These are phyloP conservation scores for Urocolius indicus DNA, from an alignment of 2,113 vertebrate species.

Conservation along the genomic window DNA sequence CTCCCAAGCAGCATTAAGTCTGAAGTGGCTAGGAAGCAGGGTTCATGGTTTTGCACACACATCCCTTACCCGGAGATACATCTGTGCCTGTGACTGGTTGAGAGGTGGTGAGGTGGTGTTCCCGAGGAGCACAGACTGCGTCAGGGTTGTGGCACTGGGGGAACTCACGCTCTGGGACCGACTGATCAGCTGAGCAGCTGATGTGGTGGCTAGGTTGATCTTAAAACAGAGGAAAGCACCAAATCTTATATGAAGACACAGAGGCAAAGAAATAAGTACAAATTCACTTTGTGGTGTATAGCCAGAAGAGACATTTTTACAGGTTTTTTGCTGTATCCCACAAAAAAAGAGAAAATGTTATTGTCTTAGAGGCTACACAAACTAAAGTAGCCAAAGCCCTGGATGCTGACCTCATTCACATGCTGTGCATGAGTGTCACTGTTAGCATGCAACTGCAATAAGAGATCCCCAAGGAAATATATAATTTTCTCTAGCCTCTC, in stretches of 20 bases:
- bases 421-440: background rate
- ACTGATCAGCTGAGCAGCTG: conserved; percentile 82
- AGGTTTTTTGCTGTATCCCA: background rate
- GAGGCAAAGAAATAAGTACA: background rate
- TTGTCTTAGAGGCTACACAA: background rate
- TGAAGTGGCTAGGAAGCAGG: background rate
- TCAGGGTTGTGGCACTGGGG: conserved; percentile 89
- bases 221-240: conserved; percentile 52
- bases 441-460: conserved; percentile 8
- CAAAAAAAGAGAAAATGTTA: background rate
- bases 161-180: conserved; percentile 84
- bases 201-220: conserved; percentile 83
- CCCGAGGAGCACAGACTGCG: conserved; percentile 93
- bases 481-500: background rate
- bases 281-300: background rate
- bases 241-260: background rate
- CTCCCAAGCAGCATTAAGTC: background rate
- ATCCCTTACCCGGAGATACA: conserved; percentile 93
- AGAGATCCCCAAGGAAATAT: background rate
- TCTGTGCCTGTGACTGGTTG: conserved; percentile 90
- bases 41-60: background rate
- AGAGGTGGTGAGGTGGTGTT: conserved; percentile 84
- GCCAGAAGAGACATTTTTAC: background rate
- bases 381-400: background rate
- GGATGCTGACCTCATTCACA: background rate